Base-by-base conservation (phyloP, 2,888 invertebrate species). In the Nemotelus pantherinus region DNA sequence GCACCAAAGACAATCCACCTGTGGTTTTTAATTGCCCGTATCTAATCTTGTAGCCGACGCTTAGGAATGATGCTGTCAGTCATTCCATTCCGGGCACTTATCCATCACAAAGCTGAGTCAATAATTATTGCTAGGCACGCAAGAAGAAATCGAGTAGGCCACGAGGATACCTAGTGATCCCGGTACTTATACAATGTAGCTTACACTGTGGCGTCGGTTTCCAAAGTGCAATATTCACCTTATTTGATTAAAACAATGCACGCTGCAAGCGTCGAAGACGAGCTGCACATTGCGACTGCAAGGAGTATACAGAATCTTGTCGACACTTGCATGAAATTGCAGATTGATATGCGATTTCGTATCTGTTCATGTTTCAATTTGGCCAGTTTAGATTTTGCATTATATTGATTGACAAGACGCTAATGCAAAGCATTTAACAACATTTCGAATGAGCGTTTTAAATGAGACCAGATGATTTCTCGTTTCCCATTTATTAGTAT, bases 361-460 rank as follows among this genome's bases (percentile, higher is more conserved):
- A 53, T 7, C 53, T 10, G 10, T 53, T 53, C 53, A 53, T 53
- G 1, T 53, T 10, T 53, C 10, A 6, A 53, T 53, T 53, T 53
- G 7, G 10, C 7, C 10, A 6, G 53, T 6, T 53, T 53, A 1
- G 7, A 10, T 53, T 53, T 53, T 10, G 10, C 6, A 7, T 10
- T 7, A 7, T 1, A 53, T 53, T 53, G 53, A 53, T 53, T 53
- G 53, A 53, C 53, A 10, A 7, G 53, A 53, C 10, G 7, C 10
- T 53, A 53, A 53, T 53, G 53, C 53, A 53, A 53, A 53, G 10
- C 53, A 53, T 53, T 53, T 53, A 7, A 53, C 53, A 53, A 53
- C 6, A 10, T 53, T 25, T 25, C 25, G 25, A 25, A 25, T 25
- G 25, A 25, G 25, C 25, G 25, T 25, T 25, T 25, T 25, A 25